Conservation (phyloP, 2,113 vertebrate species). For the Isurus oxyrinchus region DNA sequence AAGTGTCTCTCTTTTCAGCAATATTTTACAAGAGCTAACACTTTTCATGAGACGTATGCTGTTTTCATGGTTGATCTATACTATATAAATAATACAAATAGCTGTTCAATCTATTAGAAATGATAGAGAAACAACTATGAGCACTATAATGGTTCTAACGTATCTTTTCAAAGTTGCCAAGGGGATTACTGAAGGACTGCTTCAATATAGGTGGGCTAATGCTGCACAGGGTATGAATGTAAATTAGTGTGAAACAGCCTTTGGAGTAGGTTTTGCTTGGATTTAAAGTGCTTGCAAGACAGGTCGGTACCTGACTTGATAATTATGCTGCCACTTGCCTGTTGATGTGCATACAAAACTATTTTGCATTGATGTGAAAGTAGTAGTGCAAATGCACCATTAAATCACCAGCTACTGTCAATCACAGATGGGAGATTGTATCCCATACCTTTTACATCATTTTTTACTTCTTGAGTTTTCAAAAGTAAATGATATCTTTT, state of each 20-base stretch:
- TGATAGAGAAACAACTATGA: too few species aligned
- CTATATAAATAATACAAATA: too few species aligned
- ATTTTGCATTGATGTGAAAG: background rate
- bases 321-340: background rate
- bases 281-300: background rate
- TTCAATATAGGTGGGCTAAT: background rate
- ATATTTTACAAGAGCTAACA: background rate
- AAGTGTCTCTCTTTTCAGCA: background rate
- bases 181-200: background rate
- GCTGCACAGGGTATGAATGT: background rate
- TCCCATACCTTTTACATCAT: too few species aligned
- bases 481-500: background rate
- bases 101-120: too few species aligned
- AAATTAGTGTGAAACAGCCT: background rate
- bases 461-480: too few species aligned
- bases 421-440: background rate
- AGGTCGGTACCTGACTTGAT: background rate
- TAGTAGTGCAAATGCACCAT: background rate
- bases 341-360: background rate
- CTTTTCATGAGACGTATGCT: background rate
- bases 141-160: background rate
- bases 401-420: background rate
- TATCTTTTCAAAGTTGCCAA: background rate
- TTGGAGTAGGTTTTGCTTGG: background rate
- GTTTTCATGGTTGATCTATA: background rate